These are phyloP conservation scores for Cephalotes varians DNA, from an alignment of 2,888 invertebrate species.

Conservation along the genomic window DNA sequence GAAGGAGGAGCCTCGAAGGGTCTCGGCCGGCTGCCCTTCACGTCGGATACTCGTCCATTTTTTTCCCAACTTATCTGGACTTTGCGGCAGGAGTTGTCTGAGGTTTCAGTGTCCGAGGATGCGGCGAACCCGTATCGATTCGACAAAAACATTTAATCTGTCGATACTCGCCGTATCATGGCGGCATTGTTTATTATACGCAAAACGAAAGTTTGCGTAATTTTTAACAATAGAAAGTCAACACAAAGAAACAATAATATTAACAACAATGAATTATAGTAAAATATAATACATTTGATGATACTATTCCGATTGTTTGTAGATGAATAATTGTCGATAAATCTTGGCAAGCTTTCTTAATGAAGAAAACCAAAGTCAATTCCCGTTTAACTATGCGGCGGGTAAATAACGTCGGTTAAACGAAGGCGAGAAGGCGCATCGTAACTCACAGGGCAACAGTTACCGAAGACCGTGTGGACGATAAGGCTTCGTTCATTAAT, in stretches of 20 bases:
- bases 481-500: conserved; percentile 67
- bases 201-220: not conserved
- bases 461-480: conserved; percentile 47
- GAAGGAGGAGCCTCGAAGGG: conserved; percentile 11
- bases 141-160: conserved; percentile 27
- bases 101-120: not conserved
- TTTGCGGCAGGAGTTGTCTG: conserved; percentile 24
- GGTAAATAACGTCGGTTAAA: conserved; percentile 18
- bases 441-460: conserved; percentile 56
- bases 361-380: conserved; percentile 9
- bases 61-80: conserved; percentile 1
- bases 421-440: conserved; percentile 37
- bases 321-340: not conserved
- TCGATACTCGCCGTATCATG: no score
- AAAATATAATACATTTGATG: not conserved
- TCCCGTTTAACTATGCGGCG: conserved; percentile 18
- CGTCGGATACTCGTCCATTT: not conserved
- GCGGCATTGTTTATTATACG: not conserved
- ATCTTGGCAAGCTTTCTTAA: conserved; percentile 6
- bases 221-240: no score
- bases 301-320: not conserved
- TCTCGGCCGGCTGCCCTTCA: not conserved
- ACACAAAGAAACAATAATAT: not conserved
- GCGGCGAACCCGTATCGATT: conserved; percentile 3
- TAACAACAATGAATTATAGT: not conserved